A percentile compares a stretch with the other conserved stretches of the same genome.
These are phyloP conservation scores for Sebastes taczanowskii DNA, from an alignment of 2,797 vertebrate genomes.

Conservation along the genomic window DNA sequence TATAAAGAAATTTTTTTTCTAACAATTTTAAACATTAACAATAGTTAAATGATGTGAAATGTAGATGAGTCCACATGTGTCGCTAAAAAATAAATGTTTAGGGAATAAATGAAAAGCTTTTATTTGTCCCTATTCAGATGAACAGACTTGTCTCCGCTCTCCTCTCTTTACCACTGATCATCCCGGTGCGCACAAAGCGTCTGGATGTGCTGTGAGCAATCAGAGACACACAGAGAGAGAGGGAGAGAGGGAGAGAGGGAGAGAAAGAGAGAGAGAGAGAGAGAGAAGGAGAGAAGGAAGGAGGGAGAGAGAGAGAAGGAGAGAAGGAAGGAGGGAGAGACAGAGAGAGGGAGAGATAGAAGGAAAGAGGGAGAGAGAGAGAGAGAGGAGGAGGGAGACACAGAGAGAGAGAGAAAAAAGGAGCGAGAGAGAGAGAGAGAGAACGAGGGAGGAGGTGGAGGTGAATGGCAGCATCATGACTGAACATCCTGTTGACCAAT, in stretches of 20 bases:
- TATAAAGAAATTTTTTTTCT: not conserved
- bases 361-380: slow-evolving; percentile 14
- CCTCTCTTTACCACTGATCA: slow-evolving; percentile 58
- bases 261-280: slow-evolving; percentile 42
- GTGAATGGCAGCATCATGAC: slow-evolving; percentile 75
- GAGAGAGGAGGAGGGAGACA: slow-evolving; percentile 27
- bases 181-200: slow-evolving; percentile 54
- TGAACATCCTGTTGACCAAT: slow-evolving; percentile 82
- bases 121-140: slow-evolving; percentile 38
- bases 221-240: slow-evolving; percentile 48
- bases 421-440: slow-evolving; percentile 34
- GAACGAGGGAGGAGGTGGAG: slow-evolving; percentile 49
- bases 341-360: not conserved
- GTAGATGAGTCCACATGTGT: not conserved
- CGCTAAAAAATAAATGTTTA: not conserved
- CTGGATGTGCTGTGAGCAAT: slow-evolving; percentile 48
- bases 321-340: slow-evolving; percentile 47
- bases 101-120: slow-evolving; percentile 19
- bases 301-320: slow-evolving; percentile 37
- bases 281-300: slow-evolving; percentile 48
- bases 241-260: slow-evolving; percentile 41
- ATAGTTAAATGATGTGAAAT: not conserved
- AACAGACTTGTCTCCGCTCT: slow-evolving; percentile 56
- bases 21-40: too few species aligned
- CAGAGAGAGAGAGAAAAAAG: slow-evolving; percentile 36